Conservation (phyloP, 2,113 vertebrate genomes). For the Stigmatopora nigra region DNA sequence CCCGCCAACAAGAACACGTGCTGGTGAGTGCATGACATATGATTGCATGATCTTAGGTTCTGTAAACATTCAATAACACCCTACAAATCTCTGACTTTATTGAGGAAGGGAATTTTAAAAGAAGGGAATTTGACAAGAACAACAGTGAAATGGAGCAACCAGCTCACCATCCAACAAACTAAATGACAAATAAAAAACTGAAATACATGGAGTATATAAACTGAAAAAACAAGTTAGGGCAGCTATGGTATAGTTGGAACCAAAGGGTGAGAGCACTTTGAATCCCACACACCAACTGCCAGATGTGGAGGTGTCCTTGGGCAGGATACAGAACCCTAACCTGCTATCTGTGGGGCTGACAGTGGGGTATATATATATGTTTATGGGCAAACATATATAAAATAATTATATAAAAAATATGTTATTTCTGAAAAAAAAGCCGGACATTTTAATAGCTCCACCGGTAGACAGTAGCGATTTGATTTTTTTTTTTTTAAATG, state of each 20-base stretch:
- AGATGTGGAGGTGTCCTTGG: no score
- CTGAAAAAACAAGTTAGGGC: neutral
- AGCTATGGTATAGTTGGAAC: neutral
- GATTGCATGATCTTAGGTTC: neutral
- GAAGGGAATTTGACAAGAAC: neutral
- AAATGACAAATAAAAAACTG: neutral
- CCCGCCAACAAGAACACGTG: constrained; percentile 23
- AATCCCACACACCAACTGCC: no score
- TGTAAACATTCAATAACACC: neutral
- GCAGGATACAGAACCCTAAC: no score
- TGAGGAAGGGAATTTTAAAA: no score
- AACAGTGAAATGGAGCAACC: neutral
- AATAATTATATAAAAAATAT: no score
- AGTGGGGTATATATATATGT: no score
- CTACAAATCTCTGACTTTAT: neutral
- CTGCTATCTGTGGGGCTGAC: no score
- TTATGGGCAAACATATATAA: no score
- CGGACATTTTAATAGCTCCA: no score
- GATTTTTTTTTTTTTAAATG: no score
- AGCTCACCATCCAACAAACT: neutral
- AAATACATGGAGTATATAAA: neutral
- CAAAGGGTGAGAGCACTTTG: neutral
- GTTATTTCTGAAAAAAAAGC: no score
- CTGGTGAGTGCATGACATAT: neutral
- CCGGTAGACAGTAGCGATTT: no score